Conservation (phyloP, 2,113 vertebrate genomes). For the Echinops telfairi region DNA sequence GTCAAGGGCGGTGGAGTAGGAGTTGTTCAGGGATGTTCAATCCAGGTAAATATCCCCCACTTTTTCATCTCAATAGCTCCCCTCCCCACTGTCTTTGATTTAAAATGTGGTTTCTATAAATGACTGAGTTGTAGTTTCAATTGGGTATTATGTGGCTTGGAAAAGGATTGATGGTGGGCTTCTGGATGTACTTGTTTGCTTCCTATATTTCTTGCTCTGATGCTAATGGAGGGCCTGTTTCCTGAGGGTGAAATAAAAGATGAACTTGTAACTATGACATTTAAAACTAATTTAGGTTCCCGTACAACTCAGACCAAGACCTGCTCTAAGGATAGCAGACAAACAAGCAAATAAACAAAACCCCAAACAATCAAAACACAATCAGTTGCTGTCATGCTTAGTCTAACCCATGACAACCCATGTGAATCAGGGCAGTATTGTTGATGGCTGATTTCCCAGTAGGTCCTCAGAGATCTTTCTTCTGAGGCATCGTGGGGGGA, state of each 20-base stretch:
- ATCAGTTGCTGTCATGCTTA: not conserved
- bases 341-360: not conserved
- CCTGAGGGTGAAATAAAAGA: not conserved
- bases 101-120: not conserved
- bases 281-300: not conserved
- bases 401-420: not conserved
- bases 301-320: not conserved
- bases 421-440: not conserved
- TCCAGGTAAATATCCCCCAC: accelerated
- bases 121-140: too few relatives aligned
- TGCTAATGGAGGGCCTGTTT: not conserved
- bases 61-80: accelerated
- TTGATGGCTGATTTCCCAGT: not conserved
- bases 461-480: not conserved
- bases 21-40: not conserved
- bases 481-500: not conserved
- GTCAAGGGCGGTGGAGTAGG: not conserved
- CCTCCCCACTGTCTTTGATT: not conserved
- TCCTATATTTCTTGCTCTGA: not conserved
- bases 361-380: not conserved
- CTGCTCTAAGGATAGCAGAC: not conserved
- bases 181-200: not conserved
- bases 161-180: too few relatives aligned
- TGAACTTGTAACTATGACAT: accelerated
- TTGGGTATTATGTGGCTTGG: accelerated